Base-by-base conservation (phyloP, 2,113 vertebrate genomes). In the Esox niger region DNA sequence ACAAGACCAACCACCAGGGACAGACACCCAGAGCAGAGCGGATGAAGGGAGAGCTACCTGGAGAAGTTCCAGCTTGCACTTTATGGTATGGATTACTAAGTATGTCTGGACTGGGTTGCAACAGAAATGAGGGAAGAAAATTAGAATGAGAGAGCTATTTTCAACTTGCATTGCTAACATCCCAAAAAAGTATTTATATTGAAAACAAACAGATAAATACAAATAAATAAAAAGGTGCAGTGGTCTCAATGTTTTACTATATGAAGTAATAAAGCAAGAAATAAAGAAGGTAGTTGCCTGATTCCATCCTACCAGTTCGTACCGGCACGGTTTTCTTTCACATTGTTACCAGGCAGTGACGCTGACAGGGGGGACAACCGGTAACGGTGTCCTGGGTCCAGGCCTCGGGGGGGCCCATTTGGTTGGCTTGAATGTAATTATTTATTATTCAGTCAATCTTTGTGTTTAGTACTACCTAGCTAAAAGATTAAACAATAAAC, bases 221-320 rank as follows among this genome's bases (percentile, higher is more conserved):
- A 60, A 20, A 17, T 25, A 13, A 70, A 82, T 75, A 69, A 64
- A 79, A 55, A 21, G 56, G 30, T n/a, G n/a, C n/a, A n/a, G n/a
- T n/a, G n/a, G n/a, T n/a, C n/a, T n/a, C n/a, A n/a, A n/a, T n/a
- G n/a, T n/a, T n/a, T n/a, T n/a, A n/a, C n/a, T 62, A 35, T 3
- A 31, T 17, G 15, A n/a, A 25, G 15, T 66, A 78, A 15, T 35
- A 49, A 66, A 33, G 27, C 21, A 21, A 55, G 52, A 25, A n/a
- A 7, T 6, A 56, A 11, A 4, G 21, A 13, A 11, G 4, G 26
- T 21, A 26, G 46, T 21, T 20, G 5, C 17, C n/a, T 8, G 47
- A 5, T 49, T 49, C n/a, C 21, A 56, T 6, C 54, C 55, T 15
- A 25, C 21, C 15, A 26, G 27, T 56, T 56, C 25, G 27, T 25